A percentile compares a stretch with the other conserved stretches of the same genome.
These are phyloP conservation scores for Sterrhoptilus dennistouni DNA, from an alignment of 2,113 vertebrate genomes.

Conservation along the genomic window DNA sequence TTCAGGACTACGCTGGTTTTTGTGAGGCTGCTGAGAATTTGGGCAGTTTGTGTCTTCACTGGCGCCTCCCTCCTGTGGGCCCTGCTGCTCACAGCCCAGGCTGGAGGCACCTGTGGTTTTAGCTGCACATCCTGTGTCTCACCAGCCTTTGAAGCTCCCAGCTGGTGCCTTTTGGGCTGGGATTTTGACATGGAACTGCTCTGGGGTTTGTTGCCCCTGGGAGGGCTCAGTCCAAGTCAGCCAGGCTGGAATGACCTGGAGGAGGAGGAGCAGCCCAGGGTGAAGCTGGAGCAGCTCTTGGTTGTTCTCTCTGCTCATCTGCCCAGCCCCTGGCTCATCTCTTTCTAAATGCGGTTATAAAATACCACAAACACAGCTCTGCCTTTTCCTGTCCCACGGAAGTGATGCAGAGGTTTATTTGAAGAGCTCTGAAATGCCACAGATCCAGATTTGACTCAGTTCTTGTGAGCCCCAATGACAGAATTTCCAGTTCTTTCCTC, in stretches of 20 bases:
- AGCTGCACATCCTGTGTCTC: not conserved
- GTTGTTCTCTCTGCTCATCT: not conserved
- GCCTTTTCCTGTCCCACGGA: not conserved
- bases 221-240: not conserved
- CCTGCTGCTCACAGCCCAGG: not conserved
- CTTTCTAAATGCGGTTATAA: not conserved
- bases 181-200: not conserved
- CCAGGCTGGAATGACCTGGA: not conserved
- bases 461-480: not conserved
- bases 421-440: not conserved
- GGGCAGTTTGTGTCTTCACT: not conserved
- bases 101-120: not conserved
- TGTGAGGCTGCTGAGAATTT: not conserved
- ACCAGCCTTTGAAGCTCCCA: not conserved
- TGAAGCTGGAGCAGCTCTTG: not conserved
- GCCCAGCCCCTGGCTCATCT: not conserved
- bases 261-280: not conserved
- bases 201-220: not conserved
- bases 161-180: not conserved
- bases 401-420: not conserved
- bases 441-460: not conserved
- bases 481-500: not conserved
- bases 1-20: not conserved
- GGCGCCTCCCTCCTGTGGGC: not conserved
- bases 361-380: not conserved